Evolutionary conservation across 2,113 vertebrate species (phyloP).

Genomic region (Tyrannus savana): DNA sequence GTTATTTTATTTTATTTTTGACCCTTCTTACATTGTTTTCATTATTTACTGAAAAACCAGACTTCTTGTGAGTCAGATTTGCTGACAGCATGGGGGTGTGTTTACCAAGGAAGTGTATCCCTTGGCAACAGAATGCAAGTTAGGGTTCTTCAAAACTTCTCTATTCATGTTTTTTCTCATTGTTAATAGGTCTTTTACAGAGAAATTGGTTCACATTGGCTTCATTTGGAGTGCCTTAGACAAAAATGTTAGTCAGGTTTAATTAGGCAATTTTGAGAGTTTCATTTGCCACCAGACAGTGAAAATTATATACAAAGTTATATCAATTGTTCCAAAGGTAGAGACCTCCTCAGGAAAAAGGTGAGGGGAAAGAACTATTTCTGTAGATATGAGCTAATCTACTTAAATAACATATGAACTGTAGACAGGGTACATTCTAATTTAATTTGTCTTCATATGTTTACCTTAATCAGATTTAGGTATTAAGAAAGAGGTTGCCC

Average conservation of each 20-base stretch:
- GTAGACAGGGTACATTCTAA: background rate
- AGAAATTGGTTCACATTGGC: background rate
- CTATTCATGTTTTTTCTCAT: conserved; percentile 29
- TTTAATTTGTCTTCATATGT: background rate
- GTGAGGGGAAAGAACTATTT: background rate
- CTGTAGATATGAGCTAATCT: background rate
- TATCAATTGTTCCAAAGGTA: background rate
- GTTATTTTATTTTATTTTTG: conserved; percentile 14
- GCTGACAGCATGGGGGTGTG: background rate
- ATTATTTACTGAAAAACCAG: conserved; percentile 13
- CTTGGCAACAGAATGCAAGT: conserved; percentile 26
- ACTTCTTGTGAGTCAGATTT: background rate
- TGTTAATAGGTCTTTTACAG: background rate
- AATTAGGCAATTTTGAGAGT: conserved; percentile 11
- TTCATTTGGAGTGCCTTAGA: conserved; percentile 28
- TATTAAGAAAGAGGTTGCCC: background rate
- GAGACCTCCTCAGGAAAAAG: background rate
- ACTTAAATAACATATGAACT: background rate
- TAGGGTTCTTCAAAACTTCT: background rate
- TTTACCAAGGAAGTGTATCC: conserved; percentile 15
- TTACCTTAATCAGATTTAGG: background rate
- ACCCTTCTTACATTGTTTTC: conserved; percentile 28
- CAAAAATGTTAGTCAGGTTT: conserved; percentile 28
- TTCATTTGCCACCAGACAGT: conserved; percentile 16
- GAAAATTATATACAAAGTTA: background rate